These are phyloP conservation scores for Sternarchorhynchus goeldii DNA, from an alignment of 2,797 vertebrate species.

Conservation along the genomic window DNA sequence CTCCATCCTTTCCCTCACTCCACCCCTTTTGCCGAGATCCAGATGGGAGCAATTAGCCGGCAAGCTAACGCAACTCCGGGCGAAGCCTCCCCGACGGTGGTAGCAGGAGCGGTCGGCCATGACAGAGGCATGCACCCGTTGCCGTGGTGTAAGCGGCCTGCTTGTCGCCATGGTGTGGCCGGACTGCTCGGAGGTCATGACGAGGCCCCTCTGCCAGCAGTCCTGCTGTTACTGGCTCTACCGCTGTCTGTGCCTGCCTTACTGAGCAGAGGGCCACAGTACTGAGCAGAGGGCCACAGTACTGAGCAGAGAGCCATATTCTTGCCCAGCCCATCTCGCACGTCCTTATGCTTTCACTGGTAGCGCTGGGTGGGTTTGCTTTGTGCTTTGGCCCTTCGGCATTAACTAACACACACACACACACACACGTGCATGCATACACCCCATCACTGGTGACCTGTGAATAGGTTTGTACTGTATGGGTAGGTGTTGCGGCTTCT, in stretches of 20 bases:
- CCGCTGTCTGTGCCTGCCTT: not conserved
- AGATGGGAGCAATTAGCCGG: conserved; percentile 47
- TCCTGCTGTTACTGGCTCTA: not conserved
- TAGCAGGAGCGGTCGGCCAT: conserved; percentile 14
- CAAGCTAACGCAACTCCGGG: conserved; percentile 45
- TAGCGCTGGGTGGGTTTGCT: not conserved
- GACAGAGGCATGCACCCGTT: no score
- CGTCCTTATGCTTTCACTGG: not conserved
- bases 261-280: not conserved
- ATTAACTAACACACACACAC: not conserved
- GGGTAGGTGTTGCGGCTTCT: conserved; percentile 5
- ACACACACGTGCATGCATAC: not conserved
- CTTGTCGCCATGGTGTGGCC: no score
- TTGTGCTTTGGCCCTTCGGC: not conserved
- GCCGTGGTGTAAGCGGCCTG: no score
- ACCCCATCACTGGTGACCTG: conserved; percentile 30
- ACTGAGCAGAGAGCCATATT: no score
- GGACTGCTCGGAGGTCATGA: conserved; percentile 17
- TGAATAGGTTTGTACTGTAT: conserved; percentile 20
- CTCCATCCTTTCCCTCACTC: not conserved
- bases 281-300: no score
- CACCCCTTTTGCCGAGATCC: conserved; percentile 14
- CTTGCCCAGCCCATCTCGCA: not conserved
- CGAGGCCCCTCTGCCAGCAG: not conserved
- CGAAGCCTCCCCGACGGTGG: conserved; percentile 39